Evolutionary conservation across 1,140 invertebrate genomes (phyloP).

Genomic region (Platorchestia sp.): DNA sequence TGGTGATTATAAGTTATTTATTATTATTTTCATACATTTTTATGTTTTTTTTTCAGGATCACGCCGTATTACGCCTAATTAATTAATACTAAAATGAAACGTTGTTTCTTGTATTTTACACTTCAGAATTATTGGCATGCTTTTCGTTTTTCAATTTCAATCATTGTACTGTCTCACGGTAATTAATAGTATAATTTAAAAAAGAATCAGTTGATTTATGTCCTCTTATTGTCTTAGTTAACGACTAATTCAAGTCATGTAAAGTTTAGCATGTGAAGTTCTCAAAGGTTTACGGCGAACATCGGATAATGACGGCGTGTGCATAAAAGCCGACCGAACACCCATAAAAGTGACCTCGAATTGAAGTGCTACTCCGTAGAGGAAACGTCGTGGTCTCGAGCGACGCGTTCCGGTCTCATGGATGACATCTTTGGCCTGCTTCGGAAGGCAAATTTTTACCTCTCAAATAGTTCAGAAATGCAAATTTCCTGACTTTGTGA

Average conservation of each 20-base stretch:
- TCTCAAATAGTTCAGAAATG: background rate
- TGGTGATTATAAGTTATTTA: no score
- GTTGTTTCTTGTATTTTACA: background rate
- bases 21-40: no score
- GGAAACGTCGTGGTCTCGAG: conserved; percentile 2
- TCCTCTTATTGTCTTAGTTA: conserved; percentile 25
- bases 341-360: background rate
- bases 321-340: background rate
- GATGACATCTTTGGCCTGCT: background rate
- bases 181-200: background rate
- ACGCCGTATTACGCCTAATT: no score
- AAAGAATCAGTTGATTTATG: background rate
- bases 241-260: conserved; percentile 37
- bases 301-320: conserved; percentile 35
- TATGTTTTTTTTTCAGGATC: no score
- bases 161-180: background rate
- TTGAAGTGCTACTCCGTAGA: conserved; percentile 23
- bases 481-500: background rate
- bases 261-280: conserved; percentile 32
- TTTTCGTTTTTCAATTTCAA: background rate
- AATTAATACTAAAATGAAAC: no score
- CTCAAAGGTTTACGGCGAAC: conserved; percentile 37
- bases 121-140: background rate
- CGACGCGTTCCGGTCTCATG: background rate
- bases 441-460: background rate